phyloP scores from a whole-genome alignment of 2,113 vertebrate species.

The Rousettus leschenaultii region DNA sequence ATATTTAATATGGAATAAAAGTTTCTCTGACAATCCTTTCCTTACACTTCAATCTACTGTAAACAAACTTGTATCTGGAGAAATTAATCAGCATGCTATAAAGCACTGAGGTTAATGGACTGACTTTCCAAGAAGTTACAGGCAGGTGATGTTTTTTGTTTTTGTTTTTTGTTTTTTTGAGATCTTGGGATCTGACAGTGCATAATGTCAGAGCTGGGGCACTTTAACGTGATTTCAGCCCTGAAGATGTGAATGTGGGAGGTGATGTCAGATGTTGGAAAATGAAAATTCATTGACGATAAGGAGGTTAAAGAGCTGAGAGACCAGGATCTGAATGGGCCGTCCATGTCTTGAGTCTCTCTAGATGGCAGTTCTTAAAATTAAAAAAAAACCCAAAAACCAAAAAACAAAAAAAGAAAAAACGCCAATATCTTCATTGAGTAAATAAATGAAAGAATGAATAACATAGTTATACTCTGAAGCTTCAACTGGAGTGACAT shows the following conservation, averaged over 20 bases:
- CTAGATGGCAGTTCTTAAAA: background rate
- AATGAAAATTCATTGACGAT: background rate
- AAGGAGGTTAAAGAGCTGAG: background rate
- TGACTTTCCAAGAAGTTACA: background rate
- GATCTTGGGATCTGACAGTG: background rate
- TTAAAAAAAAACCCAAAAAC: background rate
- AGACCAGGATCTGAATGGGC: background rate
- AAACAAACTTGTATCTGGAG: background rate
- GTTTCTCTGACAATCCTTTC: background rate
- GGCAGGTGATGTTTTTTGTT: background rate
- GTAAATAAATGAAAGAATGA: background rate
- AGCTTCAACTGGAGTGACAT: background rate
- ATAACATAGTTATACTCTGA: background rate
- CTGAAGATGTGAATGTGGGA: background rate
- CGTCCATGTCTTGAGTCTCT: background rate
- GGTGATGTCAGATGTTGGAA: background rate
- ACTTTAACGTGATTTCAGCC: background rate
- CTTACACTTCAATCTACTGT: background rate
- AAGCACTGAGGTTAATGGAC: background rate
- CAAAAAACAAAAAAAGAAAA: background rate
- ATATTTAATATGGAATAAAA: background rate
- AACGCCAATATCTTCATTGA: background rate
- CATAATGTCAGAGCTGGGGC: background rate
- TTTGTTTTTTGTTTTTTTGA: background rate
- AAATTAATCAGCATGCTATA: background rate